phyloP scores from a whole-genome alignment of 1,140 invertebrate species.

The Drosophila paulistorum region DNA sequence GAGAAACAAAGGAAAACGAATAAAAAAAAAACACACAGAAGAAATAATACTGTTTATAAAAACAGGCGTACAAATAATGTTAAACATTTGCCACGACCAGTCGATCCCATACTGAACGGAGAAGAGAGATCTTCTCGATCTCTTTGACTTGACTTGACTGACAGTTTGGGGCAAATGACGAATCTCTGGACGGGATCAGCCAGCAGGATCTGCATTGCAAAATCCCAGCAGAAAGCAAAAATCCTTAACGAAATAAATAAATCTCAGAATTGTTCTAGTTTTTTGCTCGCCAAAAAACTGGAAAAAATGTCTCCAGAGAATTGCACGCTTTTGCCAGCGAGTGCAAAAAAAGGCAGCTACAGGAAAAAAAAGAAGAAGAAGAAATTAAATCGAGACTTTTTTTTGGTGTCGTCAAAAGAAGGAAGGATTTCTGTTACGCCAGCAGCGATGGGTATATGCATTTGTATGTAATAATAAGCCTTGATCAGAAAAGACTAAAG shows the following conservation, averaged over 20 bases:
- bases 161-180: slow-evolving; percentile 54
- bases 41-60: slow-evolving; percentile 52
- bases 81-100: slow-evolving; percentile 75
- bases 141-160: slow-evolving; percentile 58
- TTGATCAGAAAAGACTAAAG: too few species aligned
- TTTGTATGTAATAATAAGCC: too few species aligned
- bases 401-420: slow-evolving; percentile 31
- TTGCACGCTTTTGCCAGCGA: slow-evolving; percentile 63
- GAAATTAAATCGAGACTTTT: slow-evolving; percentile 46
- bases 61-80: slow-evolving; percentile 76
- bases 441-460: not conserved
- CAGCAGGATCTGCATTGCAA: slow-evolving; percentile 73
- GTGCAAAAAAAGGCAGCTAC: slow-evolving; percentile 40
- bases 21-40: slow-evolving; percentile 25
- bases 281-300: slow-evolving; percentile 48
- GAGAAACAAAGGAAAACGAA: slow-evolving; percentile 41
- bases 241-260: slow-evolving; percentile 81
- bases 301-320: slow-evolving; percentile 74
- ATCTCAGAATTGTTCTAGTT: slow-evolving; percentile 72
- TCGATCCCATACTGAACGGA: slow-evolving; percentile 54
- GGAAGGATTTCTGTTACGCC: slow-evolving; percentile 51
- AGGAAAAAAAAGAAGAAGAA: slow-evolving; percentile 29
- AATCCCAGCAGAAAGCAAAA: slow-evolving; percentile 58
- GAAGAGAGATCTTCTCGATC: not conserved
- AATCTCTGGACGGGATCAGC: slow-evolving; percentile 31